Evolutionary conservation across 2,888 invertebrate species (phyloP).

Genomic region (Diogma glabrata): DNA sequence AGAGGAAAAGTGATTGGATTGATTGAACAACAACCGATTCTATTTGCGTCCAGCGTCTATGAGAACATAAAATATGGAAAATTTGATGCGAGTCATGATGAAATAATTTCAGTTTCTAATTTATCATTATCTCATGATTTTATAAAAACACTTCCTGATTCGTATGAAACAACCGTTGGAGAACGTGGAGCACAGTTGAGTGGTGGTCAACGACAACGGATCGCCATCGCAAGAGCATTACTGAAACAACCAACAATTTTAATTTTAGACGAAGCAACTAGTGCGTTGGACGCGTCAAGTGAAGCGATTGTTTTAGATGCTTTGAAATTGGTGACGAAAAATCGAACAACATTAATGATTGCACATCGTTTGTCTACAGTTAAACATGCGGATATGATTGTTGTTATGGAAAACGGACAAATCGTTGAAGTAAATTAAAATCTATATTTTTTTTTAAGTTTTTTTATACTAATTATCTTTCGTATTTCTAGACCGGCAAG

Average conservation of each 20-base stretch:
- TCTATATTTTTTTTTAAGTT: neutral
- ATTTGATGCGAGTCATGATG: slow-evolving; percentile 53
- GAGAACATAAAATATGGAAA: slow-evolving; percentile 92
- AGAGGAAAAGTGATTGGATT: slow-evolving; percentile 72
- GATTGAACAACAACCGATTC: slow-evolving; percentile 86
- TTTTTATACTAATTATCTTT: neutral
- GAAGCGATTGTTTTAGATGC: slow-evolving; percentile 85
- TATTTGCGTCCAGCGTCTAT: slow-evolving; percentile 81
- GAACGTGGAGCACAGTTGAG: slow-evolving; percentile 86
- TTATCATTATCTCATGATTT: slow-evolving; percentile 91
- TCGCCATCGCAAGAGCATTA: slow-evolving; percentile 89
- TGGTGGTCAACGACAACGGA: slow-evolving; percentile 89
- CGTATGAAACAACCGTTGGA: slow-evolving; percentile 77
- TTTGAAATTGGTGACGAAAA: slow-evolving; percentile 67
- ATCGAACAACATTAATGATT: slow-evolving; percentile 87
- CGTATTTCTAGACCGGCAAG: slow-evolving; percentile 59
- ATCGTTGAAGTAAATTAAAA: slow-evolving; percentile 66
- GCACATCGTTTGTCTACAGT: slow-evolving; percentile 91
- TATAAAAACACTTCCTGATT: slow-evolving; percentile 64
- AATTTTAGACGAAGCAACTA: slow-evolving; percentile 90
- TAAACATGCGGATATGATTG: slow-evolving; percentile 81
- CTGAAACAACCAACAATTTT: slow-evolving; percentile 81
- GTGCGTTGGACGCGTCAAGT: slow-evolving; percentile 86
- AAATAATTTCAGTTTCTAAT: slow-evolving; percentile 66
- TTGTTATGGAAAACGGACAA: slow-evolving; percentile 73